These are phyloP conservation scores for Otis tarda DNA, from an alignment of 2,113 vertebrate genomes.

Conservation along the genomic window DNA sequence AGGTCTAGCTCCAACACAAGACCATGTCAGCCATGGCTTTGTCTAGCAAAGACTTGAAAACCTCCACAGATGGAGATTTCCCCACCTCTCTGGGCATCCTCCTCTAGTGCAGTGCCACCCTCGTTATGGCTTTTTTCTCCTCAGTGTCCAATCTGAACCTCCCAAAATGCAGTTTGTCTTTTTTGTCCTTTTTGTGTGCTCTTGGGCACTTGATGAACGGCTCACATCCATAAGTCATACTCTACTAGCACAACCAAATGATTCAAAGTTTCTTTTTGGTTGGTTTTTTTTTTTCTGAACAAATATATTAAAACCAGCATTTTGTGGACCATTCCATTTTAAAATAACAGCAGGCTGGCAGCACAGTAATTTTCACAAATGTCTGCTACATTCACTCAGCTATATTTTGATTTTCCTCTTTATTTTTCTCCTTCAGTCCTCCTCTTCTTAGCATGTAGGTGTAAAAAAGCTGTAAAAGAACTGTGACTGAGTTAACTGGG, in stretches of 20 bases:
- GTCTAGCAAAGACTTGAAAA: not conserved
- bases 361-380: not conserved
- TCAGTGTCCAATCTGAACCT: not conserved
- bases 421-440: not conserved
- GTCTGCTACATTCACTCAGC: not conserved
- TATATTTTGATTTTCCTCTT: not conserved
- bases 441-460: not conserved
- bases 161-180: not conserved
- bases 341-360: not conserved
- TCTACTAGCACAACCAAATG: not conserved
- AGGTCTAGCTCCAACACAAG: not conserved
- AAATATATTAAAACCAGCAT: not conserved
- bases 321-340: not conserved
- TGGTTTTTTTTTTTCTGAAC: not conserved
- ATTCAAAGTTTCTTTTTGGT: not conserved
- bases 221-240: not conserved
- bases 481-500: not conserved
- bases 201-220: not conserved
- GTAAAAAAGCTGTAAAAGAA: not conserved
- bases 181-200: not conserved
- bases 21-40: not conserved
- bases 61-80: not conserved
- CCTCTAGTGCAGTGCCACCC: not conserved
- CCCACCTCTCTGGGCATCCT: not conserved
- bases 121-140: not conserved